Evolutionary conservation across 1,140 invertebrate genomes (phyloP), one percentile per base, ranked within the genome.

Genomic region (Drosophila carrolli): DNA sequence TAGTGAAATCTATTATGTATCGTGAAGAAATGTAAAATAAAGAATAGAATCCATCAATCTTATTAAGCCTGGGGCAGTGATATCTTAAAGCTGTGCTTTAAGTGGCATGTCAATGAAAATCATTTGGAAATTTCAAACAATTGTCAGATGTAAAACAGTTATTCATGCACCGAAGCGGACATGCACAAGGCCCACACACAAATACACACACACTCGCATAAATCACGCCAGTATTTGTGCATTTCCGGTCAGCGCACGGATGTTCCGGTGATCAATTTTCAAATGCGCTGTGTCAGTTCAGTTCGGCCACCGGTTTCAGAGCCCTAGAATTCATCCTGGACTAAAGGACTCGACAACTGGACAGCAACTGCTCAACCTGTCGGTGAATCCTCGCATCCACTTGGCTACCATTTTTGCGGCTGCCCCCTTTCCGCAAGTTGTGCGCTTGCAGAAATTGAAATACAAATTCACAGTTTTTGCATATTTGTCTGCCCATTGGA

Each of bases 251-350:
- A 84, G 85, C 81, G 84, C 80, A 81, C 84, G 84, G 84, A 89
- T 90, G 80, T 89, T 89, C 84, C 84, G 84, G 84, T 89, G 84
- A 89, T 89, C 84, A 89, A 89, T 89, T 89, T 89, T 89, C 84
- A 89, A 89, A 89, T 89, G 75, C 84, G 76, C 84, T 84, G 81
- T 75, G 84, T 89, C 84, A 89, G 84, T 79, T 60, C 53, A 51
- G 38, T 60, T 63, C 60, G 57, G 50, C 32, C 55, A 27, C 50
- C 27, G 56, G 14, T 29, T 50, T 16, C 41, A 27, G 46, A 57
- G 19, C 37, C 61, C 32, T n/a, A 9, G 47, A 29, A 11, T 27
- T 41, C 50, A 47, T 65, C 58, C 40, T 41, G 43, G 35, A 27
- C 44, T 54, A 35, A 40, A 56, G 50, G 59, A 50, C 60, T 44